Conservation (phyloP, 2,888 invertebrate species). For the Eristalis pertinax region DNA sequence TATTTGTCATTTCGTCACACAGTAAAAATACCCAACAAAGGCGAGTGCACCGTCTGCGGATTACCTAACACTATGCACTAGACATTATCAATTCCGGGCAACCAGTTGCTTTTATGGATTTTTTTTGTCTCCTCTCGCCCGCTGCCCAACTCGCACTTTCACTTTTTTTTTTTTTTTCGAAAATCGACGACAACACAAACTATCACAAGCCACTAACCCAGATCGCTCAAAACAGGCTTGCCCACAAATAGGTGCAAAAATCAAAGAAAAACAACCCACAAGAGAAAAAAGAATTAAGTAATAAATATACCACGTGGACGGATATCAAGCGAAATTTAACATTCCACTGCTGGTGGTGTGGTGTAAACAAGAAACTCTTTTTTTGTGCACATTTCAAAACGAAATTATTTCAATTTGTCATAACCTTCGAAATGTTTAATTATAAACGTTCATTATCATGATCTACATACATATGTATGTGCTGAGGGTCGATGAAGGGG, state of each 20-base stretch:
- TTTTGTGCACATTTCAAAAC: conserved; percentile 5
- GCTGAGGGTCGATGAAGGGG: too few relatives aligned
- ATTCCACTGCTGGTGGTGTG: neutral
- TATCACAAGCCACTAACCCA: conserved; percentile 40
- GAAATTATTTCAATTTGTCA: conserved; percentile 16
- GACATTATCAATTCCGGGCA: conserved; percentile 41
- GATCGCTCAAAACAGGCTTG: neutral
- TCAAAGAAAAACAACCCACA: conserved; percentile 12
- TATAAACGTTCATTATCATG: conserved; percentile 3
- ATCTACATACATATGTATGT: neutral
- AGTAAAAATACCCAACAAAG: neutral
- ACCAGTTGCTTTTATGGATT: conserved; percentile 41
- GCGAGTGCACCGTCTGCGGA: conserved; percentile 8
- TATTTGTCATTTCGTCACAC: neutral
- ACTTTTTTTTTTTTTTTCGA: conserved; percentile 47
- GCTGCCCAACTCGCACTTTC: conserved; percentile 42
- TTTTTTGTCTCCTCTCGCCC: neutral
- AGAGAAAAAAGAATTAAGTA: conserved; percentile 7
- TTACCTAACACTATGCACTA: conserved; percentile 46
- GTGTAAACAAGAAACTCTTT: conserved; percentile 36
- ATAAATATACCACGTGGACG: conserved; percentile 77
- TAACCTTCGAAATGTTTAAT: conserved; percentile 17
- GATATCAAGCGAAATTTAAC: conserved; percentile 60
- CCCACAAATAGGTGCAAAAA: neutral
- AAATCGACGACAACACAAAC: neutral